Evolutionary conservation across 2,888 invertebrate genomes (phyloP).

Genomic region (Eremobia ochroleuca): DNA sequence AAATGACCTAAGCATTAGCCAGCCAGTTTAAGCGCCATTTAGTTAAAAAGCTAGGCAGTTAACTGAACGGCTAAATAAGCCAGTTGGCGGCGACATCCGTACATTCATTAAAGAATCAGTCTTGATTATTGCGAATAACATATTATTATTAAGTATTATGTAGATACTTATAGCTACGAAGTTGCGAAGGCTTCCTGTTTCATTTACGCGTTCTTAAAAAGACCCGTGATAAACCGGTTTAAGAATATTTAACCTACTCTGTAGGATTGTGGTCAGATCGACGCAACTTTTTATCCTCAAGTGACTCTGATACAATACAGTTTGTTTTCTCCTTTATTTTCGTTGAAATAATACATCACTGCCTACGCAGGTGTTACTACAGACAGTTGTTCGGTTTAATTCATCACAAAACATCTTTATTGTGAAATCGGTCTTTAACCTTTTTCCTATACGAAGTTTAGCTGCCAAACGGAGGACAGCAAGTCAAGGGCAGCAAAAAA

Average conservation of each 20-base stretch:
- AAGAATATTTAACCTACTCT: not conserved
- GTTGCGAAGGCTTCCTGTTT: conserved; percentile 22
- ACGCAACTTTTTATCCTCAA: conserved; percentile 16
- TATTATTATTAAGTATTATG: not conserved
- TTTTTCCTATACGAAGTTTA: not conserved
- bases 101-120: not conserved
- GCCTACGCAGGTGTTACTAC: no score
- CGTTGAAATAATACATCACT: conserved; percentile 6
- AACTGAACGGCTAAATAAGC: no score
- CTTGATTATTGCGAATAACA: not conserved
- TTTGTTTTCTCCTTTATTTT: conserved; percentile 1
- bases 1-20: no score
- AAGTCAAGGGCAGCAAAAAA: not conserved
- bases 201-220: conserved; percentile 16
- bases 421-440: not conserved
- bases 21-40: no score
- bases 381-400: not conserved
- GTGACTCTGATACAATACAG: conserved; percentile 8
- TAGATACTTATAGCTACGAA: not conserved
- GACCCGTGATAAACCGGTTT: conserved; percentile 33
- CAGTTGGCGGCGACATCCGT: no score
- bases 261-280: not conserved
- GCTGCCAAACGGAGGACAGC: not conserved
- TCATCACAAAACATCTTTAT: not conserved
- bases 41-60: no score